Conservation (phyloP, 2,113 vertebrate genomes). For the Larimichthys crocea region DNA sequence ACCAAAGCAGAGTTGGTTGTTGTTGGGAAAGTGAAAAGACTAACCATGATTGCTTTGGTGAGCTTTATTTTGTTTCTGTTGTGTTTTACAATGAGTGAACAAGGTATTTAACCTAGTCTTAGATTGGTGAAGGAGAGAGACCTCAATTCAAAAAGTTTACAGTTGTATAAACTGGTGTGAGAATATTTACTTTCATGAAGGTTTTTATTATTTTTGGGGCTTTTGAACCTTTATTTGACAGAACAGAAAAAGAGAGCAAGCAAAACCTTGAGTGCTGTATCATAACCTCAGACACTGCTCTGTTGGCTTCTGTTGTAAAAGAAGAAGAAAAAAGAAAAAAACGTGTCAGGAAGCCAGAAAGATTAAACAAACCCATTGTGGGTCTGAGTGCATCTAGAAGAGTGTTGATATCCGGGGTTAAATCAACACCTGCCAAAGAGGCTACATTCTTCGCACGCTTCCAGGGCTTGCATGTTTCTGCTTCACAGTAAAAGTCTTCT, state of each 20-base stretch:
- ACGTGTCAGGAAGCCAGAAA: slow-evolving; percentile 1
- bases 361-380: slow-evolving; percentile 39
- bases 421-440: slow-evolving; percentile 8
- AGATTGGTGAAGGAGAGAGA: too few relatives aligned
- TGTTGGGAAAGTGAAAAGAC: too few relatives aligned
- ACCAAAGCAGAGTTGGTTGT: too few relatives aligned
- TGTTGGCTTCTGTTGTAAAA: slow-evolving; percentile 14
- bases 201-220: too few relatives aligned
- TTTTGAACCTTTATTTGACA: too few relatives aligned
- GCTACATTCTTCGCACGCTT: neutral
- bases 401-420: slow-evolving; percentile 1
- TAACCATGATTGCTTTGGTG: too few relatives aligned
- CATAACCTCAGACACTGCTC: neutral
- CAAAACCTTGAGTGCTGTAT: slow-evolving; percentile 22
- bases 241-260: slow-evolving; percentile 21
- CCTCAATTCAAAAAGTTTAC: too few relatives aligned
- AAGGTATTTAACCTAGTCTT: too few relatives aligned
- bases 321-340: neutral
- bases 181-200: too few relatives aligned
- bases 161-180: too few relatives aligned
- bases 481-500: neutral
- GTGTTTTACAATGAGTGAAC: too few relatives aligned
- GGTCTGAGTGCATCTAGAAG: slow-evolving; percentile 22
- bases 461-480: neutral
- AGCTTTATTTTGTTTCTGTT: too few relatives aligned